A percentile compares a stretch with the other conserved stretches of the same genome.
These are phyloP conservation scores for Eulemur albifrons DNA, from an alignment of 2,797 vertebrate species.

Conservation along the genomic window DNA sequence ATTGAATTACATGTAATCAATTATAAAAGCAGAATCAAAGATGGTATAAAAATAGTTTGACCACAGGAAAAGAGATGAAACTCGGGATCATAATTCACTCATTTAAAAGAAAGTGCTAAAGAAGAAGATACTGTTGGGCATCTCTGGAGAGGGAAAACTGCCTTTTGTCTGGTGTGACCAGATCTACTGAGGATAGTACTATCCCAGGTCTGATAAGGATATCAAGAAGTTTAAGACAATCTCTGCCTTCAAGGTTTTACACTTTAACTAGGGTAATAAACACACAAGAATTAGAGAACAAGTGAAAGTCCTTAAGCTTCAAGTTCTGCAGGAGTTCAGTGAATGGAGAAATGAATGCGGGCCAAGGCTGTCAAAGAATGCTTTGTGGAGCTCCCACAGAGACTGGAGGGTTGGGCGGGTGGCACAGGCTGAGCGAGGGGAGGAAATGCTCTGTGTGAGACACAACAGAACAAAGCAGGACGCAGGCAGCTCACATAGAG, in stretches of 20 bases:
- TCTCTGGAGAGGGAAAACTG: not conserved
- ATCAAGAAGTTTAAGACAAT: not conserved
- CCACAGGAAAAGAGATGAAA: not conserved
- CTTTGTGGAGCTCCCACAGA: not conserved
- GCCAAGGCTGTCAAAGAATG: not conserved
- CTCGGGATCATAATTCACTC: not conserved
- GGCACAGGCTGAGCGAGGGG: rapidly evolving
- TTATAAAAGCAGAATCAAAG: constrained; percentile 16
- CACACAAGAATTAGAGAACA: not conserved
- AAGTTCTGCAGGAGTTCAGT: not conserved
- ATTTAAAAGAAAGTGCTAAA: not conserved
- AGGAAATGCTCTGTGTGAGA: not conserved
- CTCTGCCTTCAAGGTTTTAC: not conserved
- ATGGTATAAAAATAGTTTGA: not conserved
- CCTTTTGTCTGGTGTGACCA: not conserved
- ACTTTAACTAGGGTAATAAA: not conserved
- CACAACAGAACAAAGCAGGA: not conserved
- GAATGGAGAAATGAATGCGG: not conserved
- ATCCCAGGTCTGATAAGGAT: not conserved
- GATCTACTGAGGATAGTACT: not conserved
- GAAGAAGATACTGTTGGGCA: not conserved
- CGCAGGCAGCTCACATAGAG: not conserved
- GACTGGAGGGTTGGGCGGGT: not conserved
- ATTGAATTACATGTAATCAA: not conserved
- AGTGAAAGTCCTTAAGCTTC: not conserved